Evolutionary conservation across 2,797 vertebrate genomes (phyloP), one percentile per base, ranked within the genome.

Genomic region (Mormyrus hasselquistii): DNA sequence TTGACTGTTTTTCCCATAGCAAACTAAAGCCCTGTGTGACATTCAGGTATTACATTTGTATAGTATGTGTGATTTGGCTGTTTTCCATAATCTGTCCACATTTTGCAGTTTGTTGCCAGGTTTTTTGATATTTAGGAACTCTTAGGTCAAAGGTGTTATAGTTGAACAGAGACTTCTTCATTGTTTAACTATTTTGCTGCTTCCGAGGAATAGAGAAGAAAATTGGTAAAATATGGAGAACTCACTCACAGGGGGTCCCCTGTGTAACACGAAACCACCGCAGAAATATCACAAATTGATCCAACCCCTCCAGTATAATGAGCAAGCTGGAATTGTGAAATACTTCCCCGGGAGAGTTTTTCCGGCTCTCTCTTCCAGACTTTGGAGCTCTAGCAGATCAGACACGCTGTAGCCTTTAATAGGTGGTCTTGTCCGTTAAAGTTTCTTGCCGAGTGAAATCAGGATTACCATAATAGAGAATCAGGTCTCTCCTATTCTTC

Each of bases 341-440:
- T 73, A 76, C 69, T 76, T 89, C 59, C 86, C 88, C 88, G 0
- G 19, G 83, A 86, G 88, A 73, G 16, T 76, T 29, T 62, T 12
- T 52, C 52, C 44, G 10, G 53, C 79, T 59, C 25, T 47, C 88
- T 86, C 19, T 85, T 69, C 82, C 82, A 1, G 55, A 76, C 41
- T 85, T 49, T 85, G 82, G 82, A 86, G 47, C 22, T 50, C 3
- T 86, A 65, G 88, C 44, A 89, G 83, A 76, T 89, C 59, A 76
- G 47, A 53, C 79, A 84, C 84, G 52, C 44, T 52, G 88, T 55
- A 86, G 47, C 25, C 29, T 86, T 85, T 86, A 89, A 86, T 89
- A 84, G 88, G 83, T 86, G 88, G 83, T 89, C 84, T 59, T 86
- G 88, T 87, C 84, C 47, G 49, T 86, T 87, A 38, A 65, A 19